These are phyloP conservation scores for Actenoides lindsayi DNA, from an alignment of 2,113 vertebrate species.

Conservation along the genomic window DNA sequence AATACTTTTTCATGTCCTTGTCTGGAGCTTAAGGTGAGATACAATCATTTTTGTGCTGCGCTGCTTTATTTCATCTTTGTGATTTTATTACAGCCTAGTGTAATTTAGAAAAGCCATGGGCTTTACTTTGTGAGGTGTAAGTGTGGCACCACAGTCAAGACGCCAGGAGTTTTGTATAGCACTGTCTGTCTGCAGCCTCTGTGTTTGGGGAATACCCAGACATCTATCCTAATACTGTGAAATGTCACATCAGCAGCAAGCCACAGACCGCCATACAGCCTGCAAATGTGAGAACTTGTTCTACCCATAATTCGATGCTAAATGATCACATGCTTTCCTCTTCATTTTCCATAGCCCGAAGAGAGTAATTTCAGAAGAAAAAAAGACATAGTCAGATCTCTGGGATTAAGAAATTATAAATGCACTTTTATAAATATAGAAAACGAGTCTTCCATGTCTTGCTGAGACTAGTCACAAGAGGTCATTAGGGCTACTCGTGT, in stretches of 20 bases:
- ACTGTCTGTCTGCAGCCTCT: background rate
- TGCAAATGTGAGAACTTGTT: conserved; percentile 18
- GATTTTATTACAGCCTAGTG: conserved; percentile 41
- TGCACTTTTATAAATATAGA: background rate
- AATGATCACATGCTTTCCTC: background rate
- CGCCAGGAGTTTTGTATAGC: background rate
- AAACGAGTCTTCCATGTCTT: background rate
- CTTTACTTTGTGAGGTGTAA: background rate
- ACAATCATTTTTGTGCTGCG: conserved; percentile 9
- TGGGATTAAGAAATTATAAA: background rate
- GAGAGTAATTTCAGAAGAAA: conserved; percentile 16
- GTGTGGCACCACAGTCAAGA: background rate
- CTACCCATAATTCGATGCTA: conserved; percentile 9
- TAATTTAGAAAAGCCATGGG: conserved; percentile 31
- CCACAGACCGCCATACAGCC: background rate
- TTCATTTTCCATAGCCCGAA: conserved; percentile 12
- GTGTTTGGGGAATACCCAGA: conserved; percentile 25
- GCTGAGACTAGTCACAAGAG: background rate
- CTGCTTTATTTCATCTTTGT: conserved; percentile 47
- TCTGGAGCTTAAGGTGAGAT: conserved; percentile 47
- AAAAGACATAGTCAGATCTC: background rate
- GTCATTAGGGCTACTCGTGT: background rate
- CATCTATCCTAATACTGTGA: background rate
- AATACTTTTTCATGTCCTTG: conserved; percentile 44
- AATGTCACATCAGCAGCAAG: conserved; percentile 32